Conservation (phyloP, 2,797 vertebrate genomes). For the Eleutherodactylus coqui region DNA sequence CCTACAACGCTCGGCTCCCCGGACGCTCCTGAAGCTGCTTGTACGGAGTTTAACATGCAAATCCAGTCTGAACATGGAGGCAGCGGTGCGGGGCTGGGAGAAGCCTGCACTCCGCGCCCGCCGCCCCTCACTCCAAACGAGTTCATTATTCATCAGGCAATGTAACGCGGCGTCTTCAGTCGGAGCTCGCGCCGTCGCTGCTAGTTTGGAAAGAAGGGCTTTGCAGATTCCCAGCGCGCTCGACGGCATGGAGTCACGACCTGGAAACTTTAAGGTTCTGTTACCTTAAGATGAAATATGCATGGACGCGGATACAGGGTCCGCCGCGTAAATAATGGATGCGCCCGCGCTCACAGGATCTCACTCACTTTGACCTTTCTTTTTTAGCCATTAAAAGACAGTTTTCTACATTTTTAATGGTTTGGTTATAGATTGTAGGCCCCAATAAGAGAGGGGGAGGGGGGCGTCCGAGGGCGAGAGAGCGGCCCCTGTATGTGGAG, state of each 20-base stretch:
- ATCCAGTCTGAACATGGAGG: neutral
- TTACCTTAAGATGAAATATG: constrained; percentile 65
- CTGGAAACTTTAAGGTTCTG: constrained; percentile 56
- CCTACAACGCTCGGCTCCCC: neutral
- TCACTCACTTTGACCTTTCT: constrained; percentile 84
- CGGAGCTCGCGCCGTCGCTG: neutral
- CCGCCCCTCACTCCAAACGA: neutral
- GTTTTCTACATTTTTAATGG: constrained; percentile 80
- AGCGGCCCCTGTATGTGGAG: constrained; percentile 32
- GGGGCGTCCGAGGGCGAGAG: constrained; percentile 7
- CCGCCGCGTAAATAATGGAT: constrained; percentile 77
- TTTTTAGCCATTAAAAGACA: constrained; percentile 74
- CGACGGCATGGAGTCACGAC: constrained; percentile 62
- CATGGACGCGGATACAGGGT: constrained; percentile 65
- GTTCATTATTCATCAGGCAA: neutral
- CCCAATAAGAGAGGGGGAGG: constrained; percentile 61
- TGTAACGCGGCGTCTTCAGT: neutral
- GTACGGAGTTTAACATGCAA: neutral
- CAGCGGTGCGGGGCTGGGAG: neutral
- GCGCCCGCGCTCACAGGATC: constrained; percentile 72
- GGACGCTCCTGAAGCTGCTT: neutral
- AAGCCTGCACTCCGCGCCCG: neutral
- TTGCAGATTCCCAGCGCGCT: constrained; percentile 53
- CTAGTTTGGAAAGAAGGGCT: constrained; percentile 27
- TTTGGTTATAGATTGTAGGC: constrained; percentile 74